Base-by-base conservation (phyloP, 2,888 invertebrate species). In the Fabriciana adippe region DNA sequence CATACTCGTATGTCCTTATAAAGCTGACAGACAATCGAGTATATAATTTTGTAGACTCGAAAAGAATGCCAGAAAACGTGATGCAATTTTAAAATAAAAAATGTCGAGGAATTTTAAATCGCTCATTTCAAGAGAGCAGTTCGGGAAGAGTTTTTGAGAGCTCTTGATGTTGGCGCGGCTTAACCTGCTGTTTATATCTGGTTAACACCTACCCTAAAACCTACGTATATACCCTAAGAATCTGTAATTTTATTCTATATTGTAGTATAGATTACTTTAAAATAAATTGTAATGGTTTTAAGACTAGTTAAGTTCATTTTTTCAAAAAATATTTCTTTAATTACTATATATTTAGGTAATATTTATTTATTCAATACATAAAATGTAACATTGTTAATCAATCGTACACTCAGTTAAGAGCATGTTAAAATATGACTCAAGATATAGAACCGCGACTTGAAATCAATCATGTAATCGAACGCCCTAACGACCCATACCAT, bases 101-200 rank as follows among this genome's bases (percentile, higher is more conserved):
- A 83, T 82, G 77, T 76, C 70, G 76, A 75, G 71, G 78, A 74
- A 78, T 82, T 83, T 81, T 81, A 85, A 87, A 84, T 81, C 81
- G 81, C 83, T 81, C 81, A 84, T 82, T 82, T 79, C 80, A 84
- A 87, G 82, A 83, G 87, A 88, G 88, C 90, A 88, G 86, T 87
- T 87, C 81, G 82, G 81, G 75, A 75, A 90, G 89, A 79, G 86
- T 74, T 77, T 79, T 78, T 73, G 74, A 87, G 87, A 71, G 86
- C 83, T 70, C 89, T 90, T 73, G 51, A 82, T 79, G 79, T 79
- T 85, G 82, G 83, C 84, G 83, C 79, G 83, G 79, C 81, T 85
- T 79, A 78, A 81, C 81, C 79, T 77, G 80, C 81, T 86, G 86
- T 88, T 89, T 89, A 88, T 86, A 86, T 81, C 84, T 78, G 73